Conservation (phyloP, 1,140 invertebrate genomes). For the Drosophila parabipectinata region DNA sequence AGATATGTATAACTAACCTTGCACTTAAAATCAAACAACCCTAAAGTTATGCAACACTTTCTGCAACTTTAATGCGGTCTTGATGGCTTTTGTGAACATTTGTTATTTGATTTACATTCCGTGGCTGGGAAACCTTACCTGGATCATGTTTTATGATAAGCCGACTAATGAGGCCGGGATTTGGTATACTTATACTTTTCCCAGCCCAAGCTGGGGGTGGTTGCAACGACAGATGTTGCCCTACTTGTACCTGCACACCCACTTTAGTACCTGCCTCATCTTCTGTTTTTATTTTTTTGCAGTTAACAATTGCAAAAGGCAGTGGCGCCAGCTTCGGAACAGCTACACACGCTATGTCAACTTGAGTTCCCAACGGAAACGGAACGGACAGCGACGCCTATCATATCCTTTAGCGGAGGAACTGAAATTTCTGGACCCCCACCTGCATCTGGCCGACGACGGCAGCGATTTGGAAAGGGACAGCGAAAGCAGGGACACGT, state of each 20-base stretch:
- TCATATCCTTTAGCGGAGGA: conserved; percentile 33
- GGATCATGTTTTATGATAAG: too few species aligned
- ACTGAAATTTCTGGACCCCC: conserved; percentile 47
- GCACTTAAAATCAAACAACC: too few species aligned
- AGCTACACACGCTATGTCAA: conserved; percentile 53
- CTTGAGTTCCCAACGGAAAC: conserved; percentile 21
- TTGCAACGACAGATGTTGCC: not conserved
- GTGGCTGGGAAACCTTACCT: too few species aligned
- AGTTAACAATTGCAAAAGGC: conserved; percentile 64
- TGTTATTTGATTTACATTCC: too few species aligned
- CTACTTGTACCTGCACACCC: conserved; percentile 18
- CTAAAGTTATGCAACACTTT: too few species aligned
- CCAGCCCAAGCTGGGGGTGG: conserved; percentile 8
- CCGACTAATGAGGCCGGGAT: not conserved
- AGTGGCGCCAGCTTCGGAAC: conserved; percentile 63
- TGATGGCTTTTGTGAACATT: too few species aligned
- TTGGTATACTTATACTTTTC: not conserved
- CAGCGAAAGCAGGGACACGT: conserved; percentile 24
- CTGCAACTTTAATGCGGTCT: too few species aligned
- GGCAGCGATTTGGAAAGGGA: conserved; percentile 23
- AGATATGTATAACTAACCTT: too few species aligned
- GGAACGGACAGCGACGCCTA: conserved; percentile 19
- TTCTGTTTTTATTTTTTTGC: conserved; percentile 3
- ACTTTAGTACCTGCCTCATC: conserved; percentile 26
- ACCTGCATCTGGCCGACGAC: conserved; percentile 13